Percentiles rank a stretch among this genome's conserved stretches.
Conservation (phyloP, 2,797 vertebrate genomes). For the Alosa sapidissima region DNA sequence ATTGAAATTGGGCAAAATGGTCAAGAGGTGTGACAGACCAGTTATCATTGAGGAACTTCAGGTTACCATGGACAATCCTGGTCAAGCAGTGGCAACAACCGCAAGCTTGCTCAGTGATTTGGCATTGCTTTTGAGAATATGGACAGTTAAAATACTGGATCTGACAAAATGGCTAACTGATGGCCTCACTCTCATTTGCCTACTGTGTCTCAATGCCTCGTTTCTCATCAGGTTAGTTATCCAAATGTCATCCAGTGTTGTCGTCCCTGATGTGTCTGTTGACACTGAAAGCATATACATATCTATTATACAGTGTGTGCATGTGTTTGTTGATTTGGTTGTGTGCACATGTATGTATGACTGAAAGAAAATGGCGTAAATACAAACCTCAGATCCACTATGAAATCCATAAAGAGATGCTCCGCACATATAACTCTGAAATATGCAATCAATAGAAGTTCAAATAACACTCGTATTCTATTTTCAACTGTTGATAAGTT, state of each 20-base stretch:
- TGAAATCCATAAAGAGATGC: too few relatives aligned
- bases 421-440: too few relatives aligned
- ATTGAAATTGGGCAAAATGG: constrained; percentile 23
- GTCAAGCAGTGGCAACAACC: constrained; percentile 12
- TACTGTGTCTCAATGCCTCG: constrained; percentile 34
- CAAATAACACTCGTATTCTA: too few relatives aligned
- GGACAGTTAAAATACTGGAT: constrained; percentile 41
- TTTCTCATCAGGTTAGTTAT: constrained; percentile 34
- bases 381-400: too few relatives aligned
- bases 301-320: too few relatives aligned
- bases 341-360: too few relatives aligned
- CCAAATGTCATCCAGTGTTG: not conserved
- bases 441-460: too few relatives aligned
- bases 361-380: too few relatives aligned
- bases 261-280: not conserved
- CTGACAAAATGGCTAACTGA: constrained; percentile 30
- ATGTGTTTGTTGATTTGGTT: too few relatives aligned
- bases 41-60: constrained; percentile 33
- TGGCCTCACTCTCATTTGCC: constrained; percentile 14
- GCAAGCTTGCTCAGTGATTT: constrained; percentile 36
- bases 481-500: too few relatives aligned
- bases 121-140: constrained; percentile 33
- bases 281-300: too few relatives aligned
- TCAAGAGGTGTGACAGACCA: not conserved
- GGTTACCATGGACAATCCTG: constrained; percentile 22